A percentile compares a stretch with the other conserved stretches of the same genome.
These are phyloP conservation scores for Tetraneura akinire DNA, from an alignment of 1,140 invertebrate genomes.

Conservation along the genomic window DNA sequence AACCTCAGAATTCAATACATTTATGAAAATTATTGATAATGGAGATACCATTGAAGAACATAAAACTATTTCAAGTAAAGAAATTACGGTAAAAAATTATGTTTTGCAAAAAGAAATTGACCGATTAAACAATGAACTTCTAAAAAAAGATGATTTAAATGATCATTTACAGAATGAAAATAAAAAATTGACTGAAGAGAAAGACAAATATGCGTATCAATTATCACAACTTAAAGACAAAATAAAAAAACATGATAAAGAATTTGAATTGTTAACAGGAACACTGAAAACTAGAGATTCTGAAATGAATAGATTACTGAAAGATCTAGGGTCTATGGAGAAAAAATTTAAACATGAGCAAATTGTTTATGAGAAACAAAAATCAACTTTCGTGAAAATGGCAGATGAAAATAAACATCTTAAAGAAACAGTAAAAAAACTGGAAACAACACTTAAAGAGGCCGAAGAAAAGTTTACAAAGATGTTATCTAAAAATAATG, in stretches of 20 bases:
- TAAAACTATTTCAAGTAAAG: conserved; percentile 42
- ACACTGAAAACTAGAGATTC: conserved; percentile 28
- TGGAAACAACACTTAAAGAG: not conserved
- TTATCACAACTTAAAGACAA: not conserved
- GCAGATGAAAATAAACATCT: conserved; percentile 15
- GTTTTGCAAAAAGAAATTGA: conserved; percentile 46
- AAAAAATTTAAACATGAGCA: conserved; percentile 30
- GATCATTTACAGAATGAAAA: conserved; percentile 31
- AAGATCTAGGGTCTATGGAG: conserved; percentile 7
- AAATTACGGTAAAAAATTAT: conserved; percentile 38
- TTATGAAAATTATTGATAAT: conserved; percentile 43
- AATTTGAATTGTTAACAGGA: conserved; percentile 1
- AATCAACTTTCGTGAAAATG: not conserved
- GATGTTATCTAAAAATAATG: conserved; percentile 8
- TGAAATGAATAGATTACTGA: conserved; percentile 14
- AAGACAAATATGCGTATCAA: not conserved
- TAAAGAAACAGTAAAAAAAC: not conserved
- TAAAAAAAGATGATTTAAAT: conserved; percentile 13
- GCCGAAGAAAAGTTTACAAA: conserved; percentile 6
- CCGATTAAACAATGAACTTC: conserved; percentile 11
- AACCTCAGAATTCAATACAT: conserved; percentile 33
- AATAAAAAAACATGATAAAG: conserved; percentile 14
- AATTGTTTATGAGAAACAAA: conserved; percentile 30
- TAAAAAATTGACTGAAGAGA: conserved; percentile 35
- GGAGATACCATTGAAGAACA: conserved; percentile 23